Evolutionary conservation across 2,113 vertebrate genomes (phyloP), one percentile per base, ranked within the genome.

Genomic region (Gopherus evgoodei): DNA sequence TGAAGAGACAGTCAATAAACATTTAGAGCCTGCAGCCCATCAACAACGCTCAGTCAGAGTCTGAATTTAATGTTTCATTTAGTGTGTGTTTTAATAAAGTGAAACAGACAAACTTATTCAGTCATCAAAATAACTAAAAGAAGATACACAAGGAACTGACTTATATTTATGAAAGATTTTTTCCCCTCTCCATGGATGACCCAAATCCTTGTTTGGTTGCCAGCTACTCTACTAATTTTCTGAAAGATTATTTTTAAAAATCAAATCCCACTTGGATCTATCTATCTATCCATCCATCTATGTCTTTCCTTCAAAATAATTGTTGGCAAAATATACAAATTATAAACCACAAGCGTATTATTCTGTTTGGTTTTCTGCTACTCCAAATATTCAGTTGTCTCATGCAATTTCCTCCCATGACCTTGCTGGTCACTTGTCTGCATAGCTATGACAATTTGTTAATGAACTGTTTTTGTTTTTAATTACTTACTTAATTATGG

Each of bases 401-500:
- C 69, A 27, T 83, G 93, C 96, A 97, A 93, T 94, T 97, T 97
- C 96, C 72, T 85, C 95, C 97, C 89, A 65, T 98, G 98, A 98
- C 98, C 98, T 98, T 98, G 94, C 50, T 91, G 97, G 98, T 96
- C 97, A 98, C 96, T 98, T 97, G 96, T 98, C 96, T 84, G 97
- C 97, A 96, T 95, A 94, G 97, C 98, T 97, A 97, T 97, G 98
- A 98, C 98, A 98, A 98, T 98, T 98, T 98, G 98, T 97, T 98
- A 98, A 98, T 98, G 98, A 98, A 98, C 97, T 98, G 98, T 97
- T 98, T 98, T 98, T 98, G 98, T 98, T 98, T 98, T 98, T 98
- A 98, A 98, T 98, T 98, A 98, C 98, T 98, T 98, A 97, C 98
- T 98, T 98, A 98, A 98, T 98, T 98, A 98, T 96, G 97, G 98